A percentile compares a stretch with the other conserved stretches of the same genome.
Evolutionary conservation across 2,888 invertebrate genomes (phyloP).

Genomic region (Pollenia amentaria): DNA sequence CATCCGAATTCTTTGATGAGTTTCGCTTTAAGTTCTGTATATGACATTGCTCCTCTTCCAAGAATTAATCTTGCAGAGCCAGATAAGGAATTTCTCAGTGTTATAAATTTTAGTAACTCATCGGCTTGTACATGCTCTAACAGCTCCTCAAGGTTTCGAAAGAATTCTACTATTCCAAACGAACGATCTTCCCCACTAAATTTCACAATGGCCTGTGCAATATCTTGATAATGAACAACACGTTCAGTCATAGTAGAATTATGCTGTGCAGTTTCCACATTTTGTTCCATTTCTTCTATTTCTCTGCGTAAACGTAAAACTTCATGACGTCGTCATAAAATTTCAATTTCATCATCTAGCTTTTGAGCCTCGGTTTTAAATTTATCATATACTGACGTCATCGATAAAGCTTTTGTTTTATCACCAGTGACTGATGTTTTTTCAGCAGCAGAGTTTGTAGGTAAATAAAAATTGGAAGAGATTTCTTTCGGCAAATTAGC

Average conservation of each 20-base stretch:
- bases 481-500: no score
- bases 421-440: not conserved
- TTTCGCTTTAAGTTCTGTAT: slow-evolving; percentile 54
- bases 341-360: slow-evolving; percentile 25
- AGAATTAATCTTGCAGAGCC: slow-evolving; percentile 57
- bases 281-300: slow-evolving; percentile 21
- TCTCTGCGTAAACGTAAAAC: slow-evolving; percentile 18
- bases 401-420: slow-evolving; percentile 1
- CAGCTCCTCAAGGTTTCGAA: slow-evolving; percentile 60
- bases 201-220: slow-evolving; percentile 68
- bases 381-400: not conserved
- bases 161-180: slow-evolving; percentile 60
- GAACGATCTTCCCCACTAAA: slow-evolving; percentile 70
- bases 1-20: slow-evolving; percentile 51
- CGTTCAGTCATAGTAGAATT: slow-evolving; percentile 1
- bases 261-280: not conserved
- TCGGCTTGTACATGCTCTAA: slow-evolving; percentile 64
- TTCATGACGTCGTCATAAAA: slow-evolving; percentile 28
- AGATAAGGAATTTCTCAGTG: slow-evolving; percentile 62
- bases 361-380: slow-evolving; percentile 8
- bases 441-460: not conserved
- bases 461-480: no score
- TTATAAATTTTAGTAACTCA: slow-evolving; percentile 63
- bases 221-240: slow-evolving; percentile 65
- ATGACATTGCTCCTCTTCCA: slow-evolving; percentile 62